Evolutionary conservation across 2,888 invertebrate species (phyloP), one percentile per base, ranked within the genome.

Genomic region (Lysandra bellargus): DNA sequence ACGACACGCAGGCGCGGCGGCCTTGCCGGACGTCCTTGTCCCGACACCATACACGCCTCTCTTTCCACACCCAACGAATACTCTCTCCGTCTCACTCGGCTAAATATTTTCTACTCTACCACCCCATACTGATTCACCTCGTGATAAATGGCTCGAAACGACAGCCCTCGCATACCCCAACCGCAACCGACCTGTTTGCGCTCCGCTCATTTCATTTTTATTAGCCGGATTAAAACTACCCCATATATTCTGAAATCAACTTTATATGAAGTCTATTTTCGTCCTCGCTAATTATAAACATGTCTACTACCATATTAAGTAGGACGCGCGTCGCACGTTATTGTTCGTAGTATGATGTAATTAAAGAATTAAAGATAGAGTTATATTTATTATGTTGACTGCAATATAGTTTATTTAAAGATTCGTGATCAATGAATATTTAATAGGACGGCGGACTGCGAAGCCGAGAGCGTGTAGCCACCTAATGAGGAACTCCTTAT

Each of bases 21-120:
- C 94, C 94, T 93, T 94, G 93, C 89, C 82, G 84, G 79, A 84
- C 92, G 93, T 91, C 93, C 93, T 93, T 94, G 93, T 89, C 84
- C 83, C 87, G 88, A 86, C 86, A 86, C 86, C 87, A 86, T 87
- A 87, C 61, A 73, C 72, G 78, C 81, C 82, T 80, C 86, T 88
- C 90, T 87, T 88, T 84, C 83, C 90, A 88, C 64, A 84, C 82
- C 87, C 53, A 12, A 76, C 81, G 81, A 81, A 82, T 83, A 84
- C 79, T 81, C 85, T 82, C 81, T 83, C 84, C 84, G 82, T 90
- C 89, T 81, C 85, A 78, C 84, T 87, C 85, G 82, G 82, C 83
- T 85, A 84, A 61, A 83, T 83, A 83, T 84, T 84, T 80, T 81
- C 73, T 80, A 80, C 85, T 82, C 84, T 84, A 85, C 86, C 86